Base-by-base conservation (phyloP, 2,888 invertebrate genomes). In the Andrena chrysosceles region DNA sequence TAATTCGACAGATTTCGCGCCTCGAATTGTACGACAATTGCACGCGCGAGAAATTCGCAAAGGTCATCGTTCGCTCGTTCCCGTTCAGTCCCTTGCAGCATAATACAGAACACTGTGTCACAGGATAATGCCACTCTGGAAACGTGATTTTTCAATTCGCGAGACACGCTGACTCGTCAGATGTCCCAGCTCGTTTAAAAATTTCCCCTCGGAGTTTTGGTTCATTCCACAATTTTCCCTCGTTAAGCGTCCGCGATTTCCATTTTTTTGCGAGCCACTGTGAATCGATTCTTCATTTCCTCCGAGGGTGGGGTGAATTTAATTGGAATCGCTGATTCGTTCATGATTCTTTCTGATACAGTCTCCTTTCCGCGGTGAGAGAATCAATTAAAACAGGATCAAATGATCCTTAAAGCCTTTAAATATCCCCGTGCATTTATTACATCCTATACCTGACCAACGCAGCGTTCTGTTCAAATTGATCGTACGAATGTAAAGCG, bases 401-500 rank as follows among this genome's bases (percentile, higher is more conserved):
- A 13, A 1, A 42, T 26, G 16, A 5, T 16, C 42, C 16, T 42
- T 16, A 13, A 0, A 42, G 16, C 5, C 4, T 42, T 42, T 42
- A 16, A 42, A 42, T 16, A 42, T 16, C 16, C 16, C 4, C 42
- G 42, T 16, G 4, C 16, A 5, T 42, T 42, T 42, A 4, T 42
- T 42, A 13, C 13, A 42, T 13, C 13, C 13, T 4, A 4, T 42
- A 42, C 42, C 42, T 13, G 42, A 13, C 13, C 13, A 42, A 13
- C 35, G 35, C 35, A 42, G 35, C 13, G 42, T 20, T 20, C 48
- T 10, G 23, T 69, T 48, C 16, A 23, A 71, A 54, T 80, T 78
- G 60, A 78, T 80, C 71, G 70, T 31, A 4, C 33, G 5, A 42
- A 42, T 23, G 64, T 35, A 52, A 52, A n/a, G 69, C 64, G 10